Conservation (phyloP, 2,888 invertebrate genomes). For the Microplitis manilae region DNA sequence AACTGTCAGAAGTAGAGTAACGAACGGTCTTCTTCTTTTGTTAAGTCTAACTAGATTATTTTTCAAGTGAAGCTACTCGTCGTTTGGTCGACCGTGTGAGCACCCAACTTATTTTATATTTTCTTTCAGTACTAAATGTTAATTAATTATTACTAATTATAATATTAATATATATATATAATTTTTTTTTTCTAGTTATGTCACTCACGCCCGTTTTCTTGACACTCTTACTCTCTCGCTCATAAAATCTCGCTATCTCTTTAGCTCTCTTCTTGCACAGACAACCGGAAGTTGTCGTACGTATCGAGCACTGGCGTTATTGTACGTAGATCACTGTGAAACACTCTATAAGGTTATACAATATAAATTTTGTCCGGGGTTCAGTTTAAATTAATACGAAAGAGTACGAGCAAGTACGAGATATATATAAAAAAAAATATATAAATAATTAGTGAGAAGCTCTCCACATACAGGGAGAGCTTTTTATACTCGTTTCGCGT, state of each 20-base stretch:
- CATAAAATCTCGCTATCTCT: slow-evolving; percentile 29
- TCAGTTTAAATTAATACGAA: not conserved
- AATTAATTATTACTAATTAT: not conserved
- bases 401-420: slow-evolving; percentile 2
- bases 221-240: slow-evolving; percentile 3
- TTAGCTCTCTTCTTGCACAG: slow-evolving; percentile 41
- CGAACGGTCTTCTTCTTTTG: slow-evolving; percentile 19
- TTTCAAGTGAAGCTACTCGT: slow-evolving; percentile 24
- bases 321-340: slow-evolving; percentile 62
- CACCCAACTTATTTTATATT: slow-evolving; percentile 6
- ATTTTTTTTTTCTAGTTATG: not conserved
- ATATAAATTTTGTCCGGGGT: not conserved
- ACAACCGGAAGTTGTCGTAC: slow-evolving; percentile 49
- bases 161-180: not conserved
- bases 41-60: not conserved
- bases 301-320: slow-evolving; percentile 58
- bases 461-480: slow-evolving; percentile 1
- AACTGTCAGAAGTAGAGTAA: slow-evolving; percentile 9
- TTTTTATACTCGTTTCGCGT: slow-evolving; percentile 25
- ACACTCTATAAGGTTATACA: slow-evolving; percentile 50
- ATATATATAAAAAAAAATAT: slow-evolving; percentile 14
- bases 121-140: not conserved
- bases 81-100: slow-evolving; percentile 10
- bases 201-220: not conserved
- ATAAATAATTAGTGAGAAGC: not conserved